Evolutionary conservation across 2,113 vertebrate genomes (phyloP).

Genomic region (Scalopus aquaticus): DNA sequence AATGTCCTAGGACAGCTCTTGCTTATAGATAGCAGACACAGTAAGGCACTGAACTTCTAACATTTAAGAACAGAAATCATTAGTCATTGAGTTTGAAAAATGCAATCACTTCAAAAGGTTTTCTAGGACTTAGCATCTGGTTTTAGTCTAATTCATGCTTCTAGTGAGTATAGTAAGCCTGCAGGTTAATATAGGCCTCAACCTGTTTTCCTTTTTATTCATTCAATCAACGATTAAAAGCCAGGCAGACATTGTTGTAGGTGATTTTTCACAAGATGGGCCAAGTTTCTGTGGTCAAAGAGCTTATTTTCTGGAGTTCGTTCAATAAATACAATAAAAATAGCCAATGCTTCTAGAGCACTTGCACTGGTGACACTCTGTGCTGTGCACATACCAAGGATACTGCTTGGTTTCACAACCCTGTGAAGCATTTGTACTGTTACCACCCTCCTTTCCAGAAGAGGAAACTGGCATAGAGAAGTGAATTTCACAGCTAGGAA

Average conservation of each 20-base stretch:
- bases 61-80: too few species aligned
- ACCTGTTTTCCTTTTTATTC: constrained; percentile 6
- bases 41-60: too few species aligned
- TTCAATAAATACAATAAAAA: constrained; percentile 6
- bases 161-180: neutral
- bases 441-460: neutral
- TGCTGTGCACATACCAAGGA: too few species aligned
- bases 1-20: too few species aligned
- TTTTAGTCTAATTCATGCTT: neutral
- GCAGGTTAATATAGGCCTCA: neutral
- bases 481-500: neutral
- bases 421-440: neutral
- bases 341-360: neutral
- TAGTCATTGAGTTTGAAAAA: too few species aligned
- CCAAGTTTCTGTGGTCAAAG: neutral
- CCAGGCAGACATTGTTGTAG: neutral
- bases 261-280: neutral
- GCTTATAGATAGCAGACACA: too few species aligned
- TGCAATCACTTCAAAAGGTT: neutral
- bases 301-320: neutral
- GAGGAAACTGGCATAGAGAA: neutral
- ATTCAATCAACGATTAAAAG: neutral
- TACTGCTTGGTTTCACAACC: neutral
- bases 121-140: neutral
- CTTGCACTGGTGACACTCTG: neutral